Evolutionary conservation across 2,113 vertebrate genomes (phyloP).

Genomic region (Percina caprodes): DNA sequence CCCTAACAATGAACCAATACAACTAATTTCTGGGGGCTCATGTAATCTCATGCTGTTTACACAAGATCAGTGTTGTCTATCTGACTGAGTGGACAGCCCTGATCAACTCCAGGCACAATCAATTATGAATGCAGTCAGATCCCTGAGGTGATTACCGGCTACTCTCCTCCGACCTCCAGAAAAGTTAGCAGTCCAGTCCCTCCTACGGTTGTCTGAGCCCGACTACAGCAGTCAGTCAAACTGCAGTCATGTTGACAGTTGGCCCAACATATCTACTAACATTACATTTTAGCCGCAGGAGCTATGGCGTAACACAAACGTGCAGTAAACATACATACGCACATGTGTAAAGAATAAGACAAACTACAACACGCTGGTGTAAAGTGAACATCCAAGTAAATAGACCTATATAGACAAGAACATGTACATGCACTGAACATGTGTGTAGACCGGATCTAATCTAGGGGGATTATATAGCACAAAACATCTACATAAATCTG

Average conservation of each 20-base stretch:
- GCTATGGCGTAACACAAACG: conserved; percentile 34
- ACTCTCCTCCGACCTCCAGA: conserved; percentile 63
- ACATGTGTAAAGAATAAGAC: neutral
- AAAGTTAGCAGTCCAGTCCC: conserved; percentile 51
- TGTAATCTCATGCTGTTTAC: conserved; percentile 50
- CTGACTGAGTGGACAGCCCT: conserved; percentile 58
- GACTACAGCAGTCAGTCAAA: conserved; percentile 38
- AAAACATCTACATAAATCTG: conserved; percentile 49
- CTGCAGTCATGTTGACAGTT: conserved; percentile 55
- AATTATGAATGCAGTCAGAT: conserved; percentile 77
- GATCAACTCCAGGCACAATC: conserved; percentile 75
- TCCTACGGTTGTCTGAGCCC: conserved; percentile 10
- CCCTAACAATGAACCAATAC: neutral
- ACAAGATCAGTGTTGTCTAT: conserved; percentile 63
- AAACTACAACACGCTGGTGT: neutral
- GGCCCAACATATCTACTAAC: conserved; percentile 56
- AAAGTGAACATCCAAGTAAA: neutral
- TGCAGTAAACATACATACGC: conserved; percentile 37
- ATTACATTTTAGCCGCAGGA: conserved; percentile 35
- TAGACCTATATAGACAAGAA: neutral
- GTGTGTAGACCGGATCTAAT: conserved; percentile 17
- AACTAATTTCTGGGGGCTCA: conserved; percentile 16
- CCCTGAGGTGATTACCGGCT: conserved; percentile 67
- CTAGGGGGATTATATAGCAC: conserved; percentile 40
- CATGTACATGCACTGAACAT: conserved; percentile 7